Percentiles rank a stretch among this genome's conserved stretches.
Evolutionary conservation across 2,113 vertebrate species (phyloP).

Genomic region (Pelecanoides urinatrix): DNA sequence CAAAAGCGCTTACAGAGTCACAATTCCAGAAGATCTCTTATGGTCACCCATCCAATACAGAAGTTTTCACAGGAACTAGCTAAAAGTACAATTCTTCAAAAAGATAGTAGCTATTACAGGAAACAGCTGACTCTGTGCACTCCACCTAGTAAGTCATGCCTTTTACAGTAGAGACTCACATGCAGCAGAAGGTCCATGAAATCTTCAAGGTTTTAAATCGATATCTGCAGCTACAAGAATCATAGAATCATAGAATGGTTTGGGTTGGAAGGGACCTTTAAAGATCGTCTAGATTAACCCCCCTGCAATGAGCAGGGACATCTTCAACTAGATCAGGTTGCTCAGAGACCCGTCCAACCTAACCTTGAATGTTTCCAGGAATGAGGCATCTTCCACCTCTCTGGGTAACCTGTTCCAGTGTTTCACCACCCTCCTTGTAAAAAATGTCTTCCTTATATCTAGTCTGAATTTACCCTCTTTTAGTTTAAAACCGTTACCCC

Average conservation of each 20-base stretch:
- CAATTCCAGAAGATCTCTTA: not conserved
- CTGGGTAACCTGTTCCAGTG: too few species aligned
- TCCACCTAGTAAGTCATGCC: not conserved
- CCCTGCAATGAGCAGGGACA: not conserved
- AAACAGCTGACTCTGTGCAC: not conserved
- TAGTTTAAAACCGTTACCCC: not conserved
- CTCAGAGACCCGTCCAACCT: too few species aligned
- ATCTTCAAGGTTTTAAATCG: not conserved
- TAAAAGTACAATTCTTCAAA: not conserved
- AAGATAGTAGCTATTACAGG: not conserved
- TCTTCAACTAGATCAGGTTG: too few species aligned
- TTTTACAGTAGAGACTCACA: not conserved
- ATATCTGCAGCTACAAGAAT: not conserved
- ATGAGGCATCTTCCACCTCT: too few species aligned
- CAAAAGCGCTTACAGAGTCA: fast-evolving
- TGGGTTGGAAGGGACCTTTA: not conserved
- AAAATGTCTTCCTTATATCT: too few species aligned
- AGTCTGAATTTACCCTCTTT: too few species aligned
- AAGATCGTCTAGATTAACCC: not conserved
- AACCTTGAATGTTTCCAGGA: too few species aligned
- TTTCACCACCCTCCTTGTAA: too few species aligned
- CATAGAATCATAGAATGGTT: not conserved
- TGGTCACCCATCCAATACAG: not conserved
- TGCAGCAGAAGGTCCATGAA: not conserved
- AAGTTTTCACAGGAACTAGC: not conserved